Evolutionary conservation across 1,140 invertebrate genomes (phyloP).

Genomic region (Lethocerus indicus): DNA sequence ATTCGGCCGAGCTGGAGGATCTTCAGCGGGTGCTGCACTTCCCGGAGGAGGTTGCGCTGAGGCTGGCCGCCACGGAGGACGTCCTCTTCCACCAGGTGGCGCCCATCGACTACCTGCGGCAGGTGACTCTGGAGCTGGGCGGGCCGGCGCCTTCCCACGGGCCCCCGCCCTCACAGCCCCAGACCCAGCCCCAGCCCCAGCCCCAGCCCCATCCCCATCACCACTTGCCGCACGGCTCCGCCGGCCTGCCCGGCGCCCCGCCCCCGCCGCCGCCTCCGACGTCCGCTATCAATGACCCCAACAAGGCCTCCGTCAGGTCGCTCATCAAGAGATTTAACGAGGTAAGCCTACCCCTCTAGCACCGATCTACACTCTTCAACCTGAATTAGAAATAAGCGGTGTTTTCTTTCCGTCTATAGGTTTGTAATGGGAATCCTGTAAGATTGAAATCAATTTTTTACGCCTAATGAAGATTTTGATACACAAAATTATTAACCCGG

Average conservation of each 20-base stretch:
- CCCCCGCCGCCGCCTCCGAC: conserved; percentile 21
- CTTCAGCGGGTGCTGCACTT: conserved; percentile 80
- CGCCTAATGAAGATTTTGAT: too few species aligned
- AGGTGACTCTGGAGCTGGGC: conserved; percentile 66
- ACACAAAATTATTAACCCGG: too few species aligned
- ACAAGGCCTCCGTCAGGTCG: conserved; percentile 35
- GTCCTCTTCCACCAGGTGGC: conserved; percentile 75
- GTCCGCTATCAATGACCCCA: conserved; percentile 20
- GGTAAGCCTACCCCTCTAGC: conserved; percentile 44
- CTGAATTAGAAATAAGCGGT: too few species aligned
- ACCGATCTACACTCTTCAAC: too few species aligned
- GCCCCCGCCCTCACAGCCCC: too few species aligned
- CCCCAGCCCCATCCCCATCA: too few species aligned
- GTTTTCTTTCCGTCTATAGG: too few species aligned
- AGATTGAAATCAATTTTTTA: too few species aligned
- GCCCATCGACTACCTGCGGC: conserved; percentile 74
- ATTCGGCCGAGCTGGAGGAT: conserved; percentile 66
- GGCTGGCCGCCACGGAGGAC: conserved; percentile 70
- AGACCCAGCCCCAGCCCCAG: too few species aligned
- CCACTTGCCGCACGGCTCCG: too few species aligned
- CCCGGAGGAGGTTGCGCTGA: conserved; percentile 84
- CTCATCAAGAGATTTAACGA: conserved; percentile 82
- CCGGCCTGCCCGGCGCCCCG: conserved; percentile 17
- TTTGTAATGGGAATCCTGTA: too few species aligned
- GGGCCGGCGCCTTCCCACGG: conserved; percentile 22